These are phyloP conservation scores for Sarcophaga rosellei DNA, from an alignment of 2,888 invertebrate genomes.

Conservation along the genomic window DNA sequence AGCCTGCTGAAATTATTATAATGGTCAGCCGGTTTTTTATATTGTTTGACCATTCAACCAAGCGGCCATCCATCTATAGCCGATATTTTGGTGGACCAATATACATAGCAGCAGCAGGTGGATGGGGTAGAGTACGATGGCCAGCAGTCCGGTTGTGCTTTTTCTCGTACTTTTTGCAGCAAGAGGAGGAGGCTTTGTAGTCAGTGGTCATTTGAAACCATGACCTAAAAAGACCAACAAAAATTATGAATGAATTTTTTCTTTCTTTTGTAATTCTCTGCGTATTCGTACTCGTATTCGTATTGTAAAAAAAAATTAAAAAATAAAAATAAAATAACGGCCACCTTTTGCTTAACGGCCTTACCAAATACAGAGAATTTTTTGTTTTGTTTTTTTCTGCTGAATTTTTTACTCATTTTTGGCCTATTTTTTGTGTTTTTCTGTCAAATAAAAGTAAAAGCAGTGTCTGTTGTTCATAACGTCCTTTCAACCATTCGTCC, in stretches of 20 bases:
- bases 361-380: background rate
- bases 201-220: conserved; percentile 68
- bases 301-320: no score
- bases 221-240: conserved; percentile 68
- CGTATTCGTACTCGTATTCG: background rate
- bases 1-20: background rate
- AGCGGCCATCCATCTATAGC: background rate
- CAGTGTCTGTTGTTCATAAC: conserved; percentile 18
- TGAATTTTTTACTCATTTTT: conserved; percentile 57
- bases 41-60: background rate
- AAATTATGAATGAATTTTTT: conserved; percentile 67
- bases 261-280: conserved; percentile 29
- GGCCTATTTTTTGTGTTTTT: conserved; percentile 59
- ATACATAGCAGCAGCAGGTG: background rate
- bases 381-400: background rate
- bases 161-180: conserved; percentile 61
- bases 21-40: conserved; percentile 14
- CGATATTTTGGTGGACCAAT: background rate
- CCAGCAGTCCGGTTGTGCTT: conserved; percentile 29
- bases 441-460: conserved; percentile 67
- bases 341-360: conserved; percentile 16
- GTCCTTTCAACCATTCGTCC: conserved; percentile 25
- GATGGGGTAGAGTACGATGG: background rate
- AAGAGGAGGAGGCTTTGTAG: conserved; percentile 61
- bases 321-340: background rate